A percentile compares a stretch with the other conserved stretches of the same genome.
phyloP scores from a whole-genome alignment of 2,797 vertebrate genomes.

The Chaetophractus vellerosus region DNA sequence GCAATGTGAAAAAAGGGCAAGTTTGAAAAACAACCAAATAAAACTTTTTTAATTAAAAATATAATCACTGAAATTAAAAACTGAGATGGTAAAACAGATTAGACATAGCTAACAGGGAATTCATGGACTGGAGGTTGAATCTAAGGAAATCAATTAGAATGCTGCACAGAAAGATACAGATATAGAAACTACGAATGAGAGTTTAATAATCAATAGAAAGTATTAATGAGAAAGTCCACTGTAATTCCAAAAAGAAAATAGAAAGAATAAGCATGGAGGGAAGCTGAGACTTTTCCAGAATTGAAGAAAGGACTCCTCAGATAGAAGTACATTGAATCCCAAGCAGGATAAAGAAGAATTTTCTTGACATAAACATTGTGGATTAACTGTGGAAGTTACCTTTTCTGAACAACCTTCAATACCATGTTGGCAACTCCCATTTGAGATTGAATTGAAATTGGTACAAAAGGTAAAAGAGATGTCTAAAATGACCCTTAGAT shows the following conservation, averaged over 20 bases:
- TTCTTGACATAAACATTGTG: neutral
- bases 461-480: neutral
- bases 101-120: neutral
- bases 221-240: conserved; percentile 7
- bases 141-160: neutral
- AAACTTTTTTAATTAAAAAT: conserved; percentile 32
- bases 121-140: neutral
- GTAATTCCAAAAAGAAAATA: conserved; percentile 43
- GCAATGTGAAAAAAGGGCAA: neutral
- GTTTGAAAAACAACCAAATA: neutral
- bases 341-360: conserved; percentile 32
- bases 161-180: neutral
- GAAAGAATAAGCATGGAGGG: neutral
- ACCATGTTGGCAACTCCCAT: neutral
- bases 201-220: neutral
- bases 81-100: neutral
- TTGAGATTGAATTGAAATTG: neutral
- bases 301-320: conserved; percentile 5
- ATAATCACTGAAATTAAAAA: conserved; percentile 28
- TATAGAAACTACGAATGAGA: neutral
- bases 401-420: conserved; percentile 55
- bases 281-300: conserved; percentile 48
- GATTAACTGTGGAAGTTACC: neutral
- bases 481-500: neutral
- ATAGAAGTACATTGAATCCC: neutral